Conservation (phyloP, 2,113 vertebrate species). For the Myrmecobius fasciatus region DNA sequence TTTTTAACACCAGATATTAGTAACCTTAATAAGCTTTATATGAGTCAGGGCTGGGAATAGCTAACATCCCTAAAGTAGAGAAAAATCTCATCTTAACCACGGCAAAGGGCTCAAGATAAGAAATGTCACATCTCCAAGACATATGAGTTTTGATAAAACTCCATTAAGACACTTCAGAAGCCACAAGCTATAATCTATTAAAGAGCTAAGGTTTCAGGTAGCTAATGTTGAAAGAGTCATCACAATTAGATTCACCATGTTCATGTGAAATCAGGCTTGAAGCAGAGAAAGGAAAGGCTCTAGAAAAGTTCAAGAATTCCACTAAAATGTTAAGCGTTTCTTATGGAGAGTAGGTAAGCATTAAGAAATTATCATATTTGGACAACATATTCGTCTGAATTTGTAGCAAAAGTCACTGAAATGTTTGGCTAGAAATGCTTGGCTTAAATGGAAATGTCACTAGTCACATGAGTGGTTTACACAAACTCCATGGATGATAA, state of each 20-base stretch:
- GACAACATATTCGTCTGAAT: not conserved
- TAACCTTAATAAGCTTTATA: not conserved
- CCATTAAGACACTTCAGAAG: not conserved
- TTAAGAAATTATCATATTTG: not conserved
- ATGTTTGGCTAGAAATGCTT: not conserved
- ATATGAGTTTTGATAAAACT: not conserved
- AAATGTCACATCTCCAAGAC: not conserved
- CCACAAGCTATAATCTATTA: not conserved
- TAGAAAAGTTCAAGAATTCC: not conserved
- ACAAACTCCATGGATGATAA: not conserved
- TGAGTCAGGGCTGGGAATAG: not conserved
- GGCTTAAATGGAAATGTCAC: not conserved
- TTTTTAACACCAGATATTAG: not conserved
- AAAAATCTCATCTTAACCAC: not conserved
- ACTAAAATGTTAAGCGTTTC: not conserved
- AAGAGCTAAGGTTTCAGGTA: not conserved
- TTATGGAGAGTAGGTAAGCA: not conserved
- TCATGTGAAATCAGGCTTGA: not conserved
- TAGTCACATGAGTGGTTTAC: not conserved
- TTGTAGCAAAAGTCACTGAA: not conserved
- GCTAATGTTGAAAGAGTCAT: not conserved
- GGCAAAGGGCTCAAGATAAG: not conserved
- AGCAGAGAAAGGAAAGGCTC: not conserved
- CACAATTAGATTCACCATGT: not conserved
- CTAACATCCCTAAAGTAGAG: not conserved